These are phyloP conservation scores for Cyrtorhinus lividipennis DNA, from an alignment of 1,140 invertebrate genomes.

Conservation along the genomic window DNA sequence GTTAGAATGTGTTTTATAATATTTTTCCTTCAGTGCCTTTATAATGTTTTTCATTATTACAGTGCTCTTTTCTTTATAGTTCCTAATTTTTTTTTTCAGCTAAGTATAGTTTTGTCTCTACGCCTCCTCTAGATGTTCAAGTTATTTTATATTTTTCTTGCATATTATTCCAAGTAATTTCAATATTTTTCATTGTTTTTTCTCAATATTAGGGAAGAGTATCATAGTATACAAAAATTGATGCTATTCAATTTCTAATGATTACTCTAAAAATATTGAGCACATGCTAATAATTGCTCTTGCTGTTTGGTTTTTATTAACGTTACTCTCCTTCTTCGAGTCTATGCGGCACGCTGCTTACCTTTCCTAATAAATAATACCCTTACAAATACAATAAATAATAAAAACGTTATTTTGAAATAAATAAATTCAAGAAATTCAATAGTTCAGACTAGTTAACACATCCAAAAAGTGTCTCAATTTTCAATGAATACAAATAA, in stretches of 20 bases:
- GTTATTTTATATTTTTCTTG: constrained; percentile 15
- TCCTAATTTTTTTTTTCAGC: constrained; percentile 17
- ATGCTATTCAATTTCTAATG: constrained; percentile 16
- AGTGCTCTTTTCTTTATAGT: constrained; percentile 14
- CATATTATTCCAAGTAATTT: constrained; percentile 1
- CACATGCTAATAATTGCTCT: constrained; percentile 21
- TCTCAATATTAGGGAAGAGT: constrained; percentile 14
- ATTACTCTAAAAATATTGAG: constrained; percentile 17
- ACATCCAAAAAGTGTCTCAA: neutral
- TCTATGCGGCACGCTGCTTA: constrained; percentile 3
- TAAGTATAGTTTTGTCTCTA: constrained; percentile 11
- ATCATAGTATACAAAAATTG: constrained; percentile 19
- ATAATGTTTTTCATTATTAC: constrained; percentile 14
- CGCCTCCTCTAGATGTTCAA: constrained; percentile 11
- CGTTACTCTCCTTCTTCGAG: no score
- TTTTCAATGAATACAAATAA: no score
- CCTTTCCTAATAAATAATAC: constrained; percentile 9
- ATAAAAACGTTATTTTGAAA: constrained; percentile 9
- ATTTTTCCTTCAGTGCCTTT: constrained; percentile 17
- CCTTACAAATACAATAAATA: neutral
- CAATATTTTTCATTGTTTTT: constrained; percentile 12
- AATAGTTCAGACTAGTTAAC: constrained; percentile 13
- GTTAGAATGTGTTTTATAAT: constrained; percentile 19
- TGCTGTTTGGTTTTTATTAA: constrained; percentile 15
- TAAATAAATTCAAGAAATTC: constrained; percentile 5